Evolutionary conservation across 1,140 invertebrate species (phyloP), one percentile per base, ranked within the genome.

Genomic region (Bacillus rossius): DNA sequence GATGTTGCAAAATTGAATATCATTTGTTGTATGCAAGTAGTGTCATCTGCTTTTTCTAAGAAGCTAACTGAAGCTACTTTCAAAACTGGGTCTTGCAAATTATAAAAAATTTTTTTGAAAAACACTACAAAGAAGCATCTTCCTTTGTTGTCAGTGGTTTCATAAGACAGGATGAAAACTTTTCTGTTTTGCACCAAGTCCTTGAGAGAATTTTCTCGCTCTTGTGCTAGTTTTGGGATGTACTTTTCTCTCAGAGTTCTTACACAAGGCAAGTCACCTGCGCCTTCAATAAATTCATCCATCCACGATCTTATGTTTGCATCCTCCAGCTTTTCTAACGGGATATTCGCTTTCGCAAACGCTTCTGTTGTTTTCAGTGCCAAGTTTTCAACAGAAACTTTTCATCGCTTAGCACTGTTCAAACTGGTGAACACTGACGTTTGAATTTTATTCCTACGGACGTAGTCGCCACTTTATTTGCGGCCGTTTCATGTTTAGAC

Each of bases 261-360:
- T 25, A 25, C 43, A 45, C 17, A 45, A 45, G 43, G 43, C 43
- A 45, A 45, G 43, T 45, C 43, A 19, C 43, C 43, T 20, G 17
- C 23, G 10, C 43, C 43, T 45, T 45, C 23, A 19, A 45, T 25
- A 45, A 20, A 45, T 25, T 25, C 23, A n/a, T 13, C n/a, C 43
- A 45, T 45, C 43, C 43, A 45, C 5, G 43, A 20, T 45, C 43
- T 19, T 25, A 45, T 7, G 13, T n/a, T 45, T 5, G 43, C 5
- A 45, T 45, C 17, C 8, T 45, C 43, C 8, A 45, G 13, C 43
- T 45, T 45, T 45, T 45, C 43, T 20, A 45, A 8, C n/a, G 43
- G 17, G 23, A 45, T 45, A n/a, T 25, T 25, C n/a, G 43, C 43
- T 8, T 25, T 45, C 23, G 23, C 17, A 45, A 45, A 45, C 5